Evolutionary conservation across 1,140 invertebrate genomes (phyloP).

Genomic region (Drosophila mayri): DNA sequence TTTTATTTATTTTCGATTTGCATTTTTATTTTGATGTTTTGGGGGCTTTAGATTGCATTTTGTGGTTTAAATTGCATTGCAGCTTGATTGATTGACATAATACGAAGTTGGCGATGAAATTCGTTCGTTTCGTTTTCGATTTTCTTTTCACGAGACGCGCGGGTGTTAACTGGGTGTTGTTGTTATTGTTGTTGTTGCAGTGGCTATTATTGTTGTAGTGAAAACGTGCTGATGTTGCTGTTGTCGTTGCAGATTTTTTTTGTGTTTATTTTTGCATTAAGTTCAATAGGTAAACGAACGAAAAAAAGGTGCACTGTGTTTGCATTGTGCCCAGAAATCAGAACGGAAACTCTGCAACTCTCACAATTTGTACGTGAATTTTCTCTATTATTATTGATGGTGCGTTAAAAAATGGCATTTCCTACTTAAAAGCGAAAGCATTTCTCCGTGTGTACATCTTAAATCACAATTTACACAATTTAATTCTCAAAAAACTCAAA

Average conservation of each 20-base stretch:
- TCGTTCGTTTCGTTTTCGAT: conserved; percentile 27
- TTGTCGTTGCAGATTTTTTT: conserved; percentile 34
- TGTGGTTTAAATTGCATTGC: conserved; percentile 57
- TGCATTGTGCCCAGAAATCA: conserved; percentile 15
- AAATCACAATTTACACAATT: conserved; percentile 24
- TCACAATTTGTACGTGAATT: conserved; percentile 9
- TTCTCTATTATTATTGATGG: conserved; percentile 24
- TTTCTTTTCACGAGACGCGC: conserved; percentile 37
- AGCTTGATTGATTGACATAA: conserved; percentile 79
- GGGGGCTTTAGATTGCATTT: conserved; percentile 52
- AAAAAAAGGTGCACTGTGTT: conserved; percentile 27
- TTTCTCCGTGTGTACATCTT: conserved; percentile 17
- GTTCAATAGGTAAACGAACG: conserved; percentile 33
- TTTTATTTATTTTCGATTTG: conserved; percentile 24
- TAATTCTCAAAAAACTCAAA: conserved; percentile 17
- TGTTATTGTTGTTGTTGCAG: conserved; percentile 20
- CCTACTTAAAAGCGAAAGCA: conserved; percentile 58
- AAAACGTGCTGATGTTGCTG: conserved; percentile 43
- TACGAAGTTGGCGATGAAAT: conserved; percentile 61
- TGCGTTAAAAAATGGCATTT: conserved; percentile 51
- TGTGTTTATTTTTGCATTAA: conserved; percentile 17
- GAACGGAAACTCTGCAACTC: conserved; percentile 23
- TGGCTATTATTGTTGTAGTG: conserved; percentile 34
- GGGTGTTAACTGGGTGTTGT: conserved; percentile 35
- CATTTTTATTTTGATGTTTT: conserved; percentile 23